Percentiles rank a stretch among this genome's conserved stretches.
These are phyloP conservation scores for Diabrotica virgifera DNA, from an alignment of 1,140 invertebrate species.

Conservation along the genomic window DNA sequence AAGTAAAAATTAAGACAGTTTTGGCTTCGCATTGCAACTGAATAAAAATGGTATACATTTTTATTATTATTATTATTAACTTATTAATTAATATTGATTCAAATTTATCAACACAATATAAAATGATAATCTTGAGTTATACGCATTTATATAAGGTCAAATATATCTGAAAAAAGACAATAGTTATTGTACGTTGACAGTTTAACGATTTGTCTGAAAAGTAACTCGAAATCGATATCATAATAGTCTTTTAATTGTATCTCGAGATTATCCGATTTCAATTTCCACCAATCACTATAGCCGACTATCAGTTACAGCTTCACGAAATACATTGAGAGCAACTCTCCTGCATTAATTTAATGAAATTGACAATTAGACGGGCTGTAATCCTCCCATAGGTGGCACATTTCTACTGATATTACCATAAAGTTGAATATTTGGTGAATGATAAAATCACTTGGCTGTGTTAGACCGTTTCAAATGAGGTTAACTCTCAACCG, in stretches of 20 bases:
- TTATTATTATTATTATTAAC: too few species aligned
- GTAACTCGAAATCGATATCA: too few species aligned
- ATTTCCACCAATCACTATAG: neutral
- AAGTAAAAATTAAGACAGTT: too few species aligned
- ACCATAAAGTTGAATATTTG: constrained; percentile 3
- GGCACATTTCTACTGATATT: neutral
- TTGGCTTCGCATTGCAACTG: too few species aligned
- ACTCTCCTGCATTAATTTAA: constrained; percentile 1
- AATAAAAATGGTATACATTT: too few species aligned
- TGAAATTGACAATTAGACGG: neutral
- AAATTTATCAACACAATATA: too few species aligned
- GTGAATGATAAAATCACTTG: neutral
- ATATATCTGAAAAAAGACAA: too few species aligned
- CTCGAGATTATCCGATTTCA: neutral
- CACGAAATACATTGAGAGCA: neutral
- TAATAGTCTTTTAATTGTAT: neutral
- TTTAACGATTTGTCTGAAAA: too few species aligned
- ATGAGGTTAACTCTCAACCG: neutral
- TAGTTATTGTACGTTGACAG: too few species aligned
- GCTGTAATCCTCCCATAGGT: neutral
- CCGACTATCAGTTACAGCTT: constrained; percentile 1
- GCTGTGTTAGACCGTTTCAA: neutral
- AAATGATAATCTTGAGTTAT: too few species aligned
- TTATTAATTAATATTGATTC: too few species aligned
- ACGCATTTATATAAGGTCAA: too few species aligned